Conservation (phyloP, 2,797 vertebrate genomes). For the Malacoraja senta region DNA sequence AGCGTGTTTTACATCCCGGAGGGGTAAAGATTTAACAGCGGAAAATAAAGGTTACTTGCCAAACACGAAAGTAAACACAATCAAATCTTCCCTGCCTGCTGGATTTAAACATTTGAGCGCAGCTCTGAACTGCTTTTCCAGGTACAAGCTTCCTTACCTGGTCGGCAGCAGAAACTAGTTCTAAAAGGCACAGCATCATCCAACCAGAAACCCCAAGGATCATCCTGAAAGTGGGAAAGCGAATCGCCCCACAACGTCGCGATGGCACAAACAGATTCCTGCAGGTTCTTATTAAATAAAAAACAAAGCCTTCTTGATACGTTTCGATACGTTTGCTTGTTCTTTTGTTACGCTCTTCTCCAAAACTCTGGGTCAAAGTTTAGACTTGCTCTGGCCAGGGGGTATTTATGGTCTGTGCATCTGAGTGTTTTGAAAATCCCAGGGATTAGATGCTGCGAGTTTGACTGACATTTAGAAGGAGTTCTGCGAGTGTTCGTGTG, state of each 20-base stretch:
- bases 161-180: background rate
- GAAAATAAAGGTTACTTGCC: background rate
- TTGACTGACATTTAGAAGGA: slow-evolving; percentile 7
- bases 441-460: slow-evolving; percentile 7
- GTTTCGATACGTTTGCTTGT: background rate
- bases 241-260: background rate
- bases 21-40: background rate
- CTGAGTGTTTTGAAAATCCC: background rate
- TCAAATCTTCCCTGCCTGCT: background rate
- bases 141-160: slow-evolving; percentile 2
- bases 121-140: background rate
- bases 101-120: background rate
- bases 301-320: background rate
- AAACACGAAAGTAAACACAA: background rate
- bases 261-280: background rate
- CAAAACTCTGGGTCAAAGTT: background rate
- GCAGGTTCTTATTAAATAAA: background rate
- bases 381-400: background rate
- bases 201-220: slow-evolving; percentile 13
- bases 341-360: background rate
- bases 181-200: slow-evolving; percentile 23
- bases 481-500: background rate
- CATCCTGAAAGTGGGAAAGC: slow-evolving; percentile 2
- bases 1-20: background rate
- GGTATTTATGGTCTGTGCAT: background rate